phyloP scores from a whole-genome alignment of 2,888 invertebrate genomes.

The Hirtodrosophila alboralis region DNA sequence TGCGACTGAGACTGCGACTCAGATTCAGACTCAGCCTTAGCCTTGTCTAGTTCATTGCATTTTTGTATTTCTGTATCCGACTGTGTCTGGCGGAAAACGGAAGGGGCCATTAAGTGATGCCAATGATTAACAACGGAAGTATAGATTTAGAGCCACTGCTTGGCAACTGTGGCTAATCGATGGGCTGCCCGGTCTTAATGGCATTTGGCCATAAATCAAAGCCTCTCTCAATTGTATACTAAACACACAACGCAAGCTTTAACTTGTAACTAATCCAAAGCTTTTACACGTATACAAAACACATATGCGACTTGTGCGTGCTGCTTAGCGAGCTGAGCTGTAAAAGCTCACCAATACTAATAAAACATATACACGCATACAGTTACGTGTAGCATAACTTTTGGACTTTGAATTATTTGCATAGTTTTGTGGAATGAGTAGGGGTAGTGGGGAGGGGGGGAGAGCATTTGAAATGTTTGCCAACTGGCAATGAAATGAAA shows the following conservation, averaged over 20 bases:
- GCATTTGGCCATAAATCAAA: conserved; percentile 75
- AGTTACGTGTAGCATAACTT: conserved; percentile 18
- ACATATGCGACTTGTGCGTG: background rate
- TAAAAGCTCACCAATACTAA: conserved; percentile 4
- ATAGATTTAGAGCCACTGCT: conserved; percentile 77
- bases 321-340: conserved; percentile 21
- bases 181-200: conserved; percentile 66
- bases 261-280: too few relatives aligned
- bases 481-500: conserved; percentile 65
- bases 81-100: conserved; percentile 62
- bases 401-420: conserved; percentile 38
- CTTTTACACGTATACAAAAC: background rate
- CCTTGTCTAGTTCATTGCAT: conserved; percentile 61
- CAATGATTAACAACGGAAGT: conserved; percentile 83
- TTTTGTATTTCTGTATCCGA: conserved; percentile 18
- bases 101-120: conserved; percentile 83
- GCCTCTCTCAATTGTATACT: conserved; percentile 53
- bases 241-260: conserved; percentile 15
- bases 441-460: conserved; percentile 2
- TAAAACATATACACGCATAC: background rate
- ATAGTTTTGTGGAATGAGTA: background rate
- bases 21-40: too few relatives aligned
- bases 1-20: conserved; percentile 29
- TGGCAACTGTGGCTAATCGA: conserved; percentile 69
- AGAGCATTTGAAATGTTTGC: conserved; percentile 47